These are phyloP conservation scores for Ophonus ardosiacus DNA, from an alignment of 2,888 invertebrate species.

Conservation along the genomic window DNA sequence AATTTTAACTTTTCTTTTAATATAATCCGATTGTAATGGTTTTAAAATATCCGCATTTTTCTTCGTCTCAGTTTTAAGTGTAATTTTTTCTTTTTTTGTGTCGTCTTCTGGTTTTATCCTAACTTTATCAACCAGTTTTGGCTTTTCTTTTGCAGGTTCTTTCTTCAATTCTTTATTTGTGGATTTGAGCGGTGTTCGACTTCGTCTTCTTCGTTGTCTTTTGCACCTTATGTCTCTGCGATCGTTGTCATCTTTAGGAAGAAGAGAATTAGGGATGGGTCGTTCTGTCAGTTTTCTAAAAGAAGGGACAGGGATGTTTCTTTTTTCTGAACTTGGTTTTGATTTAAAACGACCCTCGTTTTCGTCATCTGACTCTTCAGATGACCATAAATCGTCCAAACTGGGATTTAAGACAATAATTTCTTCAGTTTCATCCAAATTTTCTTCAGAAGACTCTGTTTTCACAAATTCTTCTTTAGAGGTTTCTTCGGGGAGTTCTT, in stretches of 20 bases:
- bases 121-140: constrained; percentile 3
- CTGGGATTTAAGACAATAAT: constrained; percentile 69
- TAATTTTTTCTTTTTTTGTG: constrained; percentile 56
- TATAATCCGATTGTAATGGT: constrained; percentile 1
- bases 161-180: constrained; percentile 53
- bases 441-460: constrained; percentile 36
- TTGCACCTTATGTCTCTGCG: constrained; percentile 50
- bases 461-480: constrained; percentile 57
- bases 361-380: constrained; percentile 74
- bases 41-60: constrained; percentile 59
- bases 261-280: constrained; percentile 52
- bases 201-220: constrained; percentile 51
- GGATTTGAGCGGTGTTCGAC: constrained; percentile 35
- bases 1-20: constrained; percentile 56
- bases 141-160: constrained; percentile 38
- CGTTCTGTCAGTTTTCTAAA: constrained; percentile 66
- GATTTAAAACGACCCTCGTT: constrained; percentile 74
- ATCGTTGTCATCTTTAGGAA: constrained; percentile 49
- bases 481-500: constrained; percentile 57
- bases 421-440: constrained; percentile 66
- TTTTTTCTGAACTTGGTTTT: constrained; percentile 65
- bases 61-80: constrained; percentile 23
- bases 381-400: constrained; percentile 73
- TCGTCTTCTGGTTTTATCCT: constrained; percentile 29
- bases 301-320: constrained; percentile 64